Evolutionary conservation across 2,888 invertebrate genomes (phyloP).

Genomic region (Entomobrya proxima): DNA sequence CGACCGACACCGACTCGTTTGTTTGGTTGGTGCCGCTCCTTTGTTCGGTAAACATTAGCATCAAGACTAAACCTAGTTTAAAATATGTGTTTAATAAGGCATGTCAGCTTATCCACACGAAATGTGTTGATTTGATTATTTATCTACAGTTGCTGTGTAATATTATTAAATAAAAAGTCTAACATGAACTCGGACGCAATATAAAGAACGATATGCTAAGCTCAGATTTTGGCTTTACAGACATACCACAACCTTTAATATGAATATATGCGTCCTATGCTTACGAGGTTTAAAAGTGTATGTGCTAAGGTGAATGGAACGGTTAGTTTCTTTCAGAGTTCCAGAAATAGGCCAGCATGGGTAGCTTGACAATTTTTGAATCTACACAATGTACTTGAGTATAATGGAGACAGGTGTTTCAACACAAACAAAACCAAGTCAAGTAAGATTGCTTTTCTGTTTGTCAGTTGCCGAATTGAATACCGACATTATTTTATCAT

Average conservation of each 20-base stretch:
- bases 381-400: background rate
- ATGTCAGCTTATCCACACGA: slow-evolving; percentile 60
- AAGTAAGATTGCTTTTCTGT: slow-evolving; percentile 9
- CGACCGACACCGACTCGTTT: background rate
- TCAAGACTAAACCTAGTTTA: background rate
- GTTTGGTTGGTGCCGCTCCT: slow-evolving; percentile 51
- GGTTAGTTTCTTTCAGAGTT: background rate
- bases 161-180: slow-evolving; percentile 16
- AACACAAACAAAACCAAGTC: slow-evolving; percentile 17
- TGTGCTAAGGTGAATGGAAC: background rate
- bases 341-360: slow-evolving; percentile 23
- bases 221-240: background rate
- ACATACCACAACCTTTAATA: background rate
- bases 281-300: background rate
- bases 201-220: background rate
- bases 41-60: slow-evolving; percentile 45
- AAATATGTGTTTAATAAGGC: slow-evolving; percentile 46
- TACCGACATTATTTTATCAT: slow-evolving; percentile 1
- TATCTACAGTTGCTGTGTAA: background rate
- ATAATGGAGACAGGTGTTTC: slow-evolving; percentile 29
- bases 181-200: background rate
- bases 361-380: background rate
- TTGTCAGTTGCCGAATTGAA: background rate
- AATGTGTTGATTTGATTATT: slow-evolving; percentile 56
- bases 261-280: background rate